Conservation (phyloP, 2,113 vertebrate species). For the Oryzias javanicus region DNA sequence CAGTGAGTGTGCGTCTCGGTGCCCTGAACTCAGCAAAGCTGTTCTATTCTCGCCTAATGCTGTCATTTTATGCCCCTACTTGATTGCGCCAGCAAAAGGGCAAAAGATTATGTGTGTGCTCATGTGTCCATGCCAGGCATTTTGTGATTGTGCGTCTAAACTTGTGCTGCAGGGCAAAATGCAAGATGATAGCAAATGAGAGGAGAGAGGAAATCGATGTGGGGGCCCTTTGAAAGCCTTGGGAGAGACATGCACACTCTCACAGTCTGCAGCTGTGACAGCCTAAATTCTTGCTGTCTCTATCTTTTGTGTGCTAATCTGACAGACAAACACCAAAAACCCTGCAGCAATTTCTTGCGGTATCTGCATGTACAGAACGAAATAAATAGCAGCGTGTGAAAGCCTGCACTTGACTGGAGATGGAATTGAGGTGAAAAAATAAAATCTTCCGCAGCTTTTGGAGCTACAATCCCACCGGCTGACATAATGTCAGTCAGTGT, state of each 20-base stretch:
- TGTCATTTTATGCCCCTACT: conserved; percentile 72
- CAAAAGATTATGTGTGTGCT: conserved; percentile 55
- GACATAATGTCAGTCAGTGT: conserved; percentile 18
- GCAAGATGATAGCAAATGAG: conserved; percentile 64
- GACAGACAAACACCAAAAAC: conserved; percentile 20
- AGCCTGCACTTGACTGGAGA: background rate
- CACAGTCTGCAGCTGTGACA: conserved; percentile 34
- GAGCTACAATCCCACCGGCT: conserved; percentile 9
- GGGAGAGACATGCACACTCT: conserved; percentile 14
- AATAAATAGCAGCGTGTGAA: background rate
- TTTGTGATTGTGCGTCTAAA: conserved; percentile 48
- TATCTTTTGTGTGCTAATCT: conserved; percentile 26
- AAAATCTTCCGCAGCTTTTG: conserved; percentile 22
- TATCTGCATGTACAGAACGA: conserved; percentile 13
- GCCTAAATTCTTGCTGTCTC: conserved; percentile 34
- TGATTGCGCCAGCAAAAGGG: conserved; percentile 58
- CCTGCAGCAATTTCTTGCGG: conserved; percentile 19
- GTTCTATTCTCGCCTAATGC: conserved; percentile 61
- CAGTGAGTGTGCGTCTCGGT: conserved; percentile 29
- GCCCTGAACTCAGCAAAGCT: conserved; percentile 39
- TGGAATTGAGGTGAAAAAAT: conserved; percentile 1
- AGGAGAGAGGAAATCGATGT: conserved; percentile 62
- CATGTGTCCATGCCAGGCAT: conserved; percentile 24
- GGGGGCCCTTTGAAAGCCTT: conserved; percentile 47
- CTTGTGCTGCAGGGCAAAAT: conserved; percentile 58